Evolutionary conservation across 2,888 invertebrate genomes (phyloP).

Genomic region (Spilarctia lutea): DNA sequence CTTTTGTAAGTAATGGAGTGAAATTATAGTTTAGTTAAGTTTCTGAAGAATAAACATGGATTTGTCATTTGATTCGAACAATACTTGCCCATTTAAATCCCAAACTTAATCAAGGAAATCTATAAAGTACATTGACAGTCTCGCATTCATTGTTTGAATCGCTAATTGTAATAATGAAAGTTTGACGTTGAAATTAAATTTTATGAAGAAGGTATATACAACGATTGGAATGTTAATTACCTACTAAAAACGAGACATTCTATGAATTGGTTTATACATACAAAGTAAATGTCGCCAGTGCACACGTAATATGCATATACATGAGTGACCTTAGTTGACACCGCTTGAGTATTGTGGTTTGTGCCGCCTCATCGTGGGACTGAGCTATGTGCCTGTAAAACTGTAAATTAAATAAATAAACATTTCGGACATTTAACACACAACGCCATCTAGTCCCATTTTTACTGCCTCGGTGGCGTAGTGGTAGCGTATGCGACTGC

Average conservation of each 20-base stretch:
- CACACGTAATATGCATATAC: not conserved
- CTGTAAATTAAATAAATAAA: not conserved
- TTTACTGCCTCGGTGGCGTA: too few species aligned
- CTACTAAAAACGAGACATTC: not conserved
- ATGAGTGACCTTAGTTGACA: conserved; percentile 9
- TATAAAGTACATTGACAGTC: not conserved
- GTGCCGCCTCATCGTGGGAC: conserved; percentile 15
- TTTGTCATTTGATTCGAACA: too few species aligned
- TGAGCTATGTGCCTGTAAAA: not conserved
- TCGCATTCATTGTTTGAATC: not conserved
- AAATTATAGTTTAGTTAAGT: too few species aligned
- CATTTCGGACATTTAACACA: too few species aligned
- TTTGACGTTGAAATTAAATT: too few species aligned
- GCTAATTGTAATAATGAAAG: not conserved
- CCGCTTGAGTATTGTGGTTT: conserved; percentile 2
- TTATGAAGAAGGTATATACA: too few species aligned
- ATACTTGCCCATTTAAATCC: not conserved
- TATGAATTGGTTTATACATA: too few species aligned
- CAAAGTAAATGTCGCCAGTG: not conserved
- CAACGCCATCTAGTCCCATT: too few species aligned
- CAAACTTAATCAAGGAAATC: not conserved
- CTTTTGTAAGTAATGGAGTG: too few species aligned
- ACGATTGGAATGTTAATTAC: too few species aligned
- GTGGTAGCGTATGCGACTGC: too few species aligned
- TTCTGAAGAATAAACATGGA: too few species aligned